Percentiles rank a stretch among this genome's conserved stretches.
These are phyloP conservation scores for Miltochrista miniata DNA, from an alignment of 2,888 invertebrate genomes.

Conservation along the genomic window DNA sequence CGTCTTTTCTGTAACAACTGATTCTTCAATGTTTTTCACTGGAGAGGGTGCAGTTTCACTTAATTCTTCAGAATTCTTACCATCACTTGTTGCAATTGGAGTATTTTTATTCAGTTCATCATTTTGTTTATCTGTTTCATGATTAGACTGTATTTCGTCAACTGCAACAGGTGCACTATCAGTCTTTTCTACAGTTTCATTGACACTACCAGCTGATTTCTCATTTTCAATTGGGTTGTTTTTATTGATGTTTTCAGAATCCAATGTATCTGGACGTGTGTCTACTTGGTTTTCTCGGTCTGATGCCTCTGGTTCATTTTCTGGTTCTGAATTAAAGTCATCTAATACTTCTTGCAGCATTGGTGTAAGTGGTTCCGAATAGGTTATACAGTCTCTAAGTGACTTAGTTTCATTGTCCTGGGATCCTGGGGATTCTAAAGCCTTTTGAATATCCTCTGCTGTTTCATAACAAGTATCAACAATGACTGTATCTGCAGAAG, in stretches of 20 bases:
- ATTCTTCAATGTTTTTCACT: not conserved
- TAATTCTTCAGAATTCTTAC: not conserved
- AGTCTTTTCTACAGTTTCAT: constrained; percentile 12
- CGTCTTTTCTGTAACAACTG: constrained; percentile 3
- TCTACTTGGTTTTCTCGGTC: constrained; percentile 52
- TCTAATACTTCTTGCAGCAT: constrained; percentile 62
- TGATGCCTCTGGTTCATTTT: constrained; percentile 52
- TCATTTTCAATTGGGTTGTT: constrained; percentile 21
- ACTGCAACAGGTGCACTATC: not conserved
- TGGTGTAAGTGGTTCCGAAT: constrained; percentile 64
- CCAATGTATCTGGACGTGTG: constrained; percentile 46
- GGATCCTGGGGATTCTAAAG: constrained; percentile 46
- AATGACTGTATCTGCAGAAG: constrained; percentile 69
- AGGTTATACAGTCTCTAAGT: constrained; percentile 59
- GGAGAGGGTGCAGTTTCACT: not conserved
- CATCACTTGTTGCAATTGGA: not conserved
- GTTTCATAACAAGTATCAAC: constrained; percentile 60
- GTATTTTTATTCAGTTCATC: not conserved
- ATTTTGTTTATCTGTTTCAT: not conserved
- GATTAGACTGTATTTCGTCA: not conserved
- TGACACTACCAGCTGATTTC: not conserved
- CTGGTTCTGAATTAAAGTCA: constrained; percentile 66
- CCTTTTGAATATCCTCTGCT: constrained; percentile 58
- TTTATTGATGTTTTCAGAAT: constrained; percentile 19
- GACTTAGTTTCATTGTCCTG: constrained; percentile 34